Evolutionary conservation across 2,113 vertebrate species (phyloP), one percentile per base, ranked within the genome.

Genomic region (Opisthocomus hoazin): DNA sequence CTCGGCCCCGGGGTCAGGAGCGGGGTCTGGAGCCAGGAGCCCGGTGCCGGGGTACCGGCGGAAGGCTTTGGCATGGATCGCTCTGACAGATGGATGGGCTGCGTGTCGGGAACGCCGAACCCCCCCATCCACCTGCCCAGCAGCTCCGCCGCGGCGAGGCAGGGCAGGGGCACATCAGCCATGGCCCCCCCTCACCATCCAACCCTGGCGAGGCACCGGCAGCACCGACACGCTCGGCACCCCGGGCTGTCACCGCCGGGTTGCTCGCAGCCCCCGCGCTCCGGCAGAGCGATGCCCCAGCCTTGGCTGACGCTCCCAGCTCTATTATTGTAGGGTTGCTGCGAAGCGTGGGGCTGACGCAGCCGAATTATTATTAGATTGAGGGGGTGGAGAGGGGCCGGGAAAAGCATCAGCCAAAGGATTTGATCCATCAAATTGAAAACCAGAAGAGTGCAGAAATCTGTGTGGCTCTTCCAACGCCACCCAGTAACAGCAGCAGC

Each of bases 351-450:
- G 89, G 93, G 93, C 91, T 95, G 94, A 86, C 15, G 39, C 84
- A 89, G 90, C 81, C n/a, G 45, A 87, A 96, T 92, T 89, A 95
- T 96, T 91, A 85, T 96, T 94, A 93, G 94, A 97, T 90, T 82
- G 95, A 97, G 90, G 85, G 83, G 95, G 95, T 77, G 95, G 96
- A 95, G 71, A 90, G 69, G 70, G 95, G 93, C 89, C 30, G 85
- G 90, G 93, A 88, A 90, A 80, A 85, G 79, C 85, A 83, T 50
- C 94, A 92, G 87, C 92, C 85, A 66, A 90, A 89, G 68, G 85
- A 78, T 94, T 39, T 54, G 88, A 90, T 92, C 93, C 94, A 75
- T 93, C 93, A 91, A n/a, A 89, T 22, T 30, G 73, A 70, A 84
- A 95, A 60, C 75, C 92, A 86, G 69, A 27, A 50, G 45, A 74